Conservation (phyloP, 2,888 invertebrate species). For the Hololepta plana region DNA sequence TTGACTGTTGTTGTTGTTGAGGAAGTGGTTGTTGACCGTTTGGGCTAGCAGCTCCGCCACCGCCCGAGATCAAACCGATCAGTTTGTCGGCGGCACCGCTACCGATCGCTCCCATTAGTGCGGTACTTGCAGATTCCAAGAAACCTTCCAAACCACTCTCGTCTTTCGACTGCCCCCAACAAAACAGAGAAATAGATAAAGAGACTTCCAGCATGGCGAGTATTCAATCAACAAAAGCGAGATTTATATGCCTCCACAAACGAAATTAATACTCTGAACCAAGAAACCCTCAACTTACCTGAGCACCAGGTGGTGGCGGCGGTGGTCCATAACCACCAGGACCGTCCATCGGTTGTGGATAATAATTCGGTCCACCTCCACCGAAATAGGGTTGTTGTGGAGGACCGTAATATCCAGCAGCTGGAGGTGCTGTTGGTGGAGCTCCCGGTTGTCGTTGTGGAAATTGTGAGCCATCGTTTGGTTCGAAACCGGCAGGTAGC, state of each 20-base stretch:
- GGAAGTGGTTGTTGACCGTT: conserved; percentile 6
- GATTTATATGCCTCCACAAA: not conserved
- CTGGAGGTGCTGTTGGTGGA: conserved; percentile 1
- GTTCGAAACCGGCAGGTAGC: not conserved
- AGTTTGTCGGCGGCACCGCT: conserved; percentile 24
- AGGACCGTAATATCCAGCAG: conserved; percentile 5
- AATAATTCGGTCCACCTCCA: too few relatives aligned
- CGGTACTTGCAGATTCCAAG: conserved; percentile 24
- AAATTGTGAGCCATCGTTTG: too few relatives aligned
- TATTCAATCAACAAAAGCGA: not conserved
- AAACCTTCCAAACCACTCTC: conserved; percentile 21
- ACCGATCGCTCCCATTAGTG: conserved; percentile 25
- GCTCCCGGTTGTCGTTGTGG: conserved; percentile 6
- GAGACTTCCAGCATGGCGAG: not conserved
- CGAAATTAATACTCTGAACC: not conserved
- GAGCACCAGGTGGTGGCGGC: not conserved
- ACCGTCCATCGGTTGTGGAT: too few relatives aligned
- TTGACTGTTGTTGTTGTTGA: conserved; percentile 7
- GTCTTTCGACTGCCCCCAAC: conserved; percentile 8
- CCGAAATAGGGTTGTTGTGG: too few relatives aligned
- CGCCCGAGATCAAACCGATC: conserved; percentile 16
- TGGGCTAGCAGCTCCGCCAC: too few relatives aligned
- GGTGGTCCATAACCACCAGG: conserved; percentile 9
- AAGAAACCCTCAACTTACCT: not conserved
- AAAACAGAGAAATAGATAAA: conserved; percentile 3